Evolutionary conservation across 2,113 vertebrate species (phyloP).

Genomic region (Noturus placidus): DNA sequence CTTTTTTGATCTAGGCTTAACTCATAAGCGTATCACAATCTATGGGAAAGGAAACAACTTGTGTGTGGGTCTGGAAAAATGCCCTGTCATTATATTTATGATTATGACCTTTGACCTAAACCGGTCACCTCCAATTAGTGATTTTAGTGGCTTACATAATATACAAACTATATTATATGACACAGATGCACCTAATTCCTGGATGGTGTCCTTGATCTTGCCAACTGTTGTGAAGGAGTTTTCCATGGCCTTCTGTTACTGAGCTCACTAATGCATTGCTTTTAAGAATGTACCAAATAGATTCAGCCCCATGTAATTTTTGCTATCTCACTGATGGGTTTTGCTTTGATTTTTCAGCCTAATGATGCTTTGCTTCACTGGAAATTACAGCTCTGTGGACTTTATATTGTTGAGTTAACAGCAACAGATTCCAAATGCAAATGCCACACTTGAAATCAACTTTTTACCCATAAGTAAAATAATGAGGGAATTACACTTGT

Average conservation of each 20-base stretch:
- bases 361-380: background rate
- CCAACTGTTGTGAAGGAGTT: background rate
- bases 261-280: background rate
- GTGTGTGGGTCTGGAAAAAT: no score
- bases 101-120: no score
- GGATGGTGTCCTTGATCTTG: no score
- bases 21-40: no score
- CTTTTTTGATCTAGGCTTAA: no score
- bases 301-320: background rate
- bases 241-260: background rate
- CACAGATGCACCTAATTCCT: no score
- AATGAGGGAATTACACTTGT: background rate
- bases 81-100: no score
- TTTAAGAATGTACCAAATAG: background rate
- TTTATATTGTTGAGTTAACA: background rate
- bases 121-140: no score
- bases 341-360: background rate
- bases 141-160: no score
- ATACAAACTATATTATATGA: no score
- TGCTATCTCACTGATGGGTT: background rate
- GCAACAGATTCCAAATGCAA: no score
- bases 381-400: background rate
- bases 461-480: background rate
- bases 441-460: background rate
- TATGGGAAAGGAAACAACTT: no score